Evolutionary conservation across 2,113 vertebrate genomes (phyloP).

Genomic region (Bagarius yarrelli): DNA sequence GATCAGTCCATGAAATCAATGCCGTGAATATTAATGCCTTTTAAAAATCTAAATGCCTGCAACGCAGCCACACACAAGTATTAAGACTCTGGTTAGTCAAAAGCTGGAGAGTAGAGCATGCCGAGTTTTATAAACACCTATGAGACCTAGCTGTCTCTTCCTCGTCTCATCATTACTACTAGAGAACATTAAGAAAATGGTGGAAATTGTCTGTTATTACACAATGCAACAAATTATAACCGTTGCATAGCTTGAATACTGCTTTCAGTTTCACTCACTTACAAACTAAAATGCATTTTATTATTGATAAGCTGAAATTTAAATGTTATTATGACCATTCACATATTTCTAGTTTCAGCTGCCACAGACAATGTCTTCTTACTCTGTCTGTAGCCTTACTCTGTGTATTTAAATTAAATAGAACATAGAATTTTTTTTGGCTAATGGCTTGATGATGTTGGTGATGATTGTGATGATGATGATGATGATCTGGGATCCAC

Average conservation of each 20-base stretch:
- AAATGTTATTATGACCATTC: not conserved
- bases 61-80: slow-evolving; percentile 57
- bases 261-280: not conserved
- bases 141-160: slow-evolving; percentile 1
- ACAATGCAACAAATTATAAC: not conserved
- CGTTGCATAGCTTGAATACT: not conserved
- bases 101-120: slow-evolving; percentile 7
- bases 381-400: not conserved
- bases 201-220: not conserved
- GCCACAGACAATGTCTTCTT: not conserved
- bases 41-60: slow-evolving; percentile 62
- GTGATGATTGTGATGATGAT: not conserved
- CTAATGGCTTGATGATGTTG: not conserved
- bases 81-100: slow-evolving; percentile 46
- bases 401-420: not conserved
- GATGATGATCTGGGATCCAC: not conserved
- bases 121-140: slow-evolving; percentile 22
- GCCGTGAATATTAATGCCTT: slow-evolving; percentile 67
- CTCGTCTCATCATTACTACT: not conserved
- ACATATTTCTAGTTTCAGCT: not conserved
- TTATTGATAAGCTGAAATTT: not conserved
- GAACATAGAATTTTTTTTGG: not conserved
- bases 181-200: not conserved
- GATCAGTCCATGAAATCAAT: slow-evolving; percentile 63
- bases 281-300: not conserved